Conservation (phyloP, 1,140 invertebrate species). For the Nephotettix cincticeps region DNA sequence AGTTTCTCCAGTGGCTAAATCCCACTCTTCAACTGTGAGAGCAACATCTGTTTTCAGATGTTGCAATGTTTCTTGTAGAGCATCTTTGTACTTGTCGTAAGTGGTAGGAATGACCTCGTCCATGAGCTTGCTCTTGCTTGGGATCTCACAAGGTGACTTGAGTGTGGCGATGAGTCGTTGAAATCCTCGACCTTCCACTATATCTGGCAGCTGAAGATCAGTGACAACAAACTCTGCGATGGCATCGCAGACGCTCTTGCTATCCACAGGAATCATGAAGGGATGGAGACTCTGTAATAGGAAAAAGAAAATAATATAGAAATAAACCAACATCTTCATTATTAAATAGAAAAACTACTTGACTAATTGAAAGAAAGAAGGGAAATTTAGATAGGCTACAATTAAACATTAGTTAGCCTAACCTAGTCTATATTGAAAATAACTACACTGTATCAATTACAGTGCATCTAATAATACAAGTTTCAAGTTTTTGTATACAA, state of each 20-base stretch:
- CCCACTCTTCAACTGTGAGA: slow-evolving; percentile 54
- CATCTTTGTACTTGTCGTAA: slow-evolving; percentile 50
- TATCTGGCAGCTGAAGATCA: slow-evolving; percentile 52
- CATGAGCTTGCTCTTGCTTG: slow-evolving; percentile 52
- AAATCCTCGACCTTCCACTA: slow-evolving; percentile 51
- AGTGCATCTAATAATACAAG: too few species aligned
- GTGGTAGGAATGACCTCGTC: slow-evolving; percentile 54
- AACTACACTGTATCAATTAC: too few species aligned
- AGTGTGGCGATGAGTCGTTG: slow-evolving; percentile 52
- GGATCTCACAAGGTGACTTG: slow-evolving; percentile 55
- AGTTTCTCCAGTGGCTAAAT: slow-evolving; percentile 47
- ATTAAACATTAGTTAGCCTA: too few species aligned
- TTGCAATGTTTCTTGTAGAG: slow-evolving; percentile 44
- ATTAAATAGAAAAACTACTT: background rate
- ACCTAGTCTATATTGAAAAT: too few species aligned
- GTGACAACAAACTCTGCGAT: slow-evolving; percentile 53
- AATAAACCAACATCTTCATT: background rate
- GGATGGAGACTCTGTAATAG: slow-evolving; percentile 40
- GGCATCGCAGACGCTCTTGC: slow-evolving; percentile 49
- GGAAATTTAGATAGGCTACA: too few species aligned
- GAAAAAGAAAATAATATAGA: slow-evolving; percentile 38
- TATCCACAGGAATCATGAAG: slow-evolving; percentile 47
- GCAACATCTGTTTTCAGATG: slow-evolving; percentile 46
- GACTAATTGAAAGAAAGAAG: too few species aligned
- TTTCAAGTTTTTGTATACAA: background rate